Evolutionary conservation across 2,888 invertebrate species (phyloP), one percentile per base, ranked within the genome.

Genomic region (Pristionchus arcanus): DNA sequence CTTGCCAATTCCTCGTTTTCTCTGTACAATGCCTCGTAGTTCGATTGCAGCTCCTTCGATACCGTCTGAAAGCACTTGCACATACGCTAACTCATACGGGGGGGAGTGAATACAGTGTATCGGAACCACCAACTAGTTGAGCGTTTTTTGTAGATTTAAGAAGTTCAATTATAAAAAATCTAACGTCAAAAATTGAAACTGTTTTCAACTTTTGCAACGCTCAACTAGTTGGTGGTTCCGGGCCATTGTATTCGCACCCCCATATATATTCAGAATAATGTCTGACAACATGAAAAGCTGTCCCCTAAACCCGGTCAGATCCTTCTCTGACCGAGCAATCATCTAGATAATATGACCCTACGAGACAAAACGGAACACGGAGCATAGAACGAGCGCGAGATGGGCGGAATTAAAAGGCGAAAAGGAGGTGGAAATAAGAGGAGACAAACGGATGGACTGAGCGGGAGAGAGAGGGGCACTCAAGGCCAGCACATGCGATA

Each of bases 1-100:
- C 90, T 88, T 71, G 92, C 92, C 63, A 93, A 85, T 68, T 92
- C 92, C n/a, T 91, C 91, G 92, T 93, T 92, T 83, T 93, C 93
- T n/a, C 91, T 86, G 59, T 91, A 92, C 63, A 93, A 89, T n/a
- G 92, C 92, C 87, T 92, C 91, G 91, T 92, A 92, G 83, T 90
- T 91, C 77, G 90, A 66, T 28, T 53, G 55, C 9, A 90, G 28
- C 66, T 81, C 90, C 81, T 87, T 87, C 66, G 59, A 55, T 16
- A 87, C 87, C 15, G 81, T 66, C 89, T 89, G 71, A 31, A 89
- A 59, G 21, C 83, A 55, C 55, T 13, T 21, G 25, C 53, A 55
- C 55, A 28, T 55, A 59, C 84, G 34, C 49, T 11, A 66, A 49
- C 87, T 16, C 13, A 13, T 34, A 15, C 13, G 63, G n/a, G n/a